phyloP scores from a whole-genome alignment of 2,888 invertebrate species.

The Sphinx pinastri region DNA sequence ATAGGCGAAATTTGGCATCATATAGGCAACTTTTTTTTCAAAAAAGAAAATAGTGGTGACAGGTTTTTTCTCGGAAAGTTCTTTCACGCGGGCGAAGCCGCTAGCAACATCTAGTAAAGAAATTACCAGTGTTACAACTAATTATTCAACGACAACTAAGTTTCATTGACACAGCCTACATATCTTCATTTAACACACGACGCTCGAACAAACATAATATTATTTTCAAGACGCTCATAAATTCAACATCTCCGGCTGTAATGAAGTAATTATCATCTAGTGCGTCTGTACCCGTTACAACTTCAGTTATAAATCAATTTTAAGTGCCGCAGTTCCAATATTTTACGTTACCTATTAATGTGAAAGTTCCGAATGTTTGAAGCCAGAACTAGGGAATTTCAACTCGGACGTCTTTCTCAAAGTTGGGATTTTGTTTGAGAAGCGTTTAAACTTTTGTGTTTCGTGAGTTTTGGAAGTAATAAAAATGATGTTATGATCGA shows the following conservation, averaged over 20 bases:
- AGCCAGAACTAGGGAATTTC: slow-evolving; percentile 27
- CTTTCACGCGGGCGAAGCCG: too few relatives aligned
- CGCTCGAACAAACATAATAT: too few relatives aligned
- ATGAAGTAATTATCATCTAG: slow-evolving; percentile 27
- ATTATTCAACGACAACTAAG: too few relatives aligned
- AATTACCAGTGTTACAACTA: too few relatives aligned
- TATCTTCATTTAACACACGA: too few relatives aligned
- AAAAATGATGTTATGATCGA: slow-evolving; percentile 17
- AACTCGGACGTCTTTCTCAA: slow-evolving; percentile 24
- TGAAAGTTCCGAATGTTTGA: slow-evolving; percentile 26
- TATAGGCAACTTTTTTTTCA: too few relatives aligned
- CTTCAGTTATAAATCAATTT: slow-evolving; percentile 59
- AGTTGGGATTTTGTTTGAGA: slow-evolving; percentile 28
- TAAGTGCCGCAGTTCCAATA: slow-evolving; percentile 39
- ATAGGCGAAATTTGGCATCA: too few relatives aligned
- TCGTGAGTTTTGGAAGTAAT: slow-evolving; percentile 8
- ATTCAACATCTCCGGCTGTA: slow-evolving; percentile 21
- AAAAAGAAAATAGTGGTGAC: too few relatives aligned
- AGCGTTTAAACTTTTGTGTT: slow-evolving; percentile 27
- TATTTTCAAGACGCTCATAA: slow-evolving; percentile 9
- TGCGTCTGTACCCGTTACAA: slow-evolving; percentile 32
- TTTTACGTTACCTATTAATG: slow-evolving; percentile 29
- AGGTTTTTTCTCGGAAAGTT: too few relatives aligned
- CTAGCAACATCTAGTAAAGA: too few relatives aligned
- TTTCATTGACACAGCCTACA: too few relatives aligned